Evolutionary conservation across 2,888 invertebrate species (phyloP), one percentile per base, ranked within the genome.

Genomic region (Falcaria lacertinaria): DNA sequence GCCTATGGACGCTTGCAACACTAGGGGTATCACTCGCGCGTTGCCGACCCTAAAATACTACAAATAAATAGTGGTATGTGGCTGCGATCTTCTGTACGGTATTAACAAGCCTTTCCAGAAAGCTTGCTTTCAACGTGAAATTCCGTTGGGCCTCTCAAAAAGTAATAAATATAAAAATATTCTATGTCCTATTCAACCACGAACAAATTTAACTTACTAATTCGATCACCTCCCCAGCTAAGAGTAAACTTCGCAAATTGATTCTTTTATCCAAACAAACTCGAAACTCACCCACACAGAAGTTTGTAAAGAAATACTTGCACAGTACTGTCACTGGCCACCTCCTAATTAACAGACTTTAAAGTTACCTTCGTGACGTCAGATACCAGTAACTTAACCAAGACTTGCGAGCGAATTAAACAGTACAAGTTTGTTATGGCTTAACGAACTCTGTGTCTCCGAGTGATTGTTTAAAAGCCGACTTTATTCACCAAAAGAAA

Each of bases 391-490:
- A 64, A 71, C 45, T 67, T 52, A 64, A 60, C 54, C 53, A 57
- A 60, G 60, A 70, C 67, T 73, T 72, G 55, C 62, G 52, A 70
- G 73, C n/a, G 68, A 77, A 22, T 78, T 78, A 78, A 74, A 76
- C 71, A 72, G 59, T 54, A 63, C 64, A 74, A 78, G 67, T 77
- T 76, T 71, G 71, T 72, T 68, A 69, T 67, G 69, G 65, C 64
- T 74, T 74, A 74, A 73, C 72, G 67, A 72, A 68, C 70, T 71
- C 60, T n/a, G n/a, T n/a, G 57, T 64, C 63, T 54, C 64, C 67
- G 61, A 71, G 77, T 71, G 71, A 74, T 76, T 72, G 73, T 69
- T 74, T 66, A 59, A 68, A 64, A 73, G 76, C 79, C 75, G 70
- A 69, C 72, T 74, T 65, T 50, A 57, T 45, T 47, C 62, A 60